Base-by-base conservation (phyloP, 2,113 vertebrate species). In the Tachuris rubrigastra region DNA sequence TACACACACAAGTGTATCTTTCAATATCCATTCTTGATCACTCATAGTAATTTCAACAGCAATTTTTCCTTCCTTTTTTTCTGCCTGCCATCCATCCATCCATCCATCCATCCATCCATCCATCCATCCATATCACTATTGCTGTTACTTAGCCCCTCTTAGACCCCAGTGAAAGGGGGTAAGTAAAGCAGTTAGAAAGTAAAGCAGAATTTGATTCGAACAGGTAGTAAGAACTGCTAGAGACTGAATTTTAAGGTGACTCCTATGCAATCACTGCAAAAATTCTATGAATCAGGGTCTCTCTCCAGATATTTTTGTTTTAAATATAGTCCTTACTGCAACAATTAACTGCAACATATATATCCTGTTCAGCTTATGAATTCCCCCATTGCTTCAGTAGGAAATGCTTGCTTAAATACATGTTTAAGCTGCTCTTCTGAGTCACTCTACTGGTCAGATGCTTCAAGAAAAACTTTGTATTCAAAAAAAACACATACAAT, bases 101-200 rank as follows among this genome's bases (percentile, higher is more conserved):
- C 67, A 35, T 44, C 60, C 37, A 53, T 62, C n/a, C n/a, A 5
- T n/a, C 16, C 33, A 18, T 37, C 42, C 19, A 21, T 50, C 33
- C n/a, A 12, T 69, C 55, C 67, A 35, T 44, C 60, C 37, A 53
- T 62, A 13, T 19, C 44, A n/a, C 6, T 18, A 49, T 18, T 73
- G 12, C 7, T 87, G 25, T 7, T 56, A 20, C 10, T 79, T 59
- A 72, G 6, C 30, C 55, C 9, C 23, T 28, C 18, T 74, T 53
- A 33, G 6, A 53, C 6, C 8, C 9, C 1, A 3, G 41, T 12
- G 14, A 56, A 2, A 17, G 10, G 3, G 13, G 3, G 13, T 59
- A 60, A 56, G 19, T 44, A 46, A 87, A 81, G 5, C n/a, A 60
- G 23, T 25, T 56, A 56, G 10, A 66, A 14, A 83, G 33, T n/a